Conservation (phyloP, 2,888 invertebrate species). For the Apodemia zela region DNA sequence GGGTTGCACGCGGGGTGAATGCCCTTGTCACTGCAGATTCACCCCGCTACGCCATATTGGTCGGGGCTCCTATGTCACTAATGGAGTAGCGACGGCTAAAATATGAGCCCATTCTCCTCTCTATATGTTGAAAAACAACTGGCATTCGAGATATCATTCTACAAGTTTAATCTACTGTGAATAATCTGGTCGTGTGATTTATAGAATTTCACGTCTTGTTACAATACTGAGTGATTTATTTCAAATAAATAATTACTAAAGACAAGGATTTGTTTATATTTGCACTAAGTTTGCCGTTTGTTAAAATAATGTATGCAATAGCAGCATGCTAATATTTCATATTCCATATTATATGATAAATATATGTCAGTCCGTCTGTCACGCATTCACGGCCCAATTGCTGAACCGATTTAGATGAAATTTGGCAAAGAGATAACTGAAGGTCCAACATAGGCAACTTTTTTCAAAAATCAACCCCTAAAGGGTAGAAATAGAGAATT, state of each 20-base stretch:
- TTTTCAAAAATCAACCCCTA: too few relatives aligned
- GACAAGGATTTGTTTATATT: too few relatives aligned
- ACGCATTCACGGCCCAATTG: too few relatives aligned
- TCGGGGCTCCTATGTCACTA: slow-evolving; percentile 70
- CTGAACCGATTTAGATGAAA: too few relatives aligned
- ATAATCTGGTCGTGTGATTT: slow-evolving; percentile 16
- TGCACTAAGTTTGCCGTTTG: too few relatives aligned
- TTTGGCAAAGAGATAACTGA: too few relatives aligned
- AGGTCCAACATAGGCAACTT: too few relatives aligned
- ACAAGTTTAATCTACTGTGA: slow-evolving; percentile 42
- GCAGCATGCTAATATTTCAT: too few relatives aligned
- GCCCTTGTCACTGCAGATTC: slow-evolving; percentile 77
- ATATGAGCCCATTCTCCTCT: slow-evolving; percentile 66
- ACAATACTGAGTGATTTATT: not conserved
- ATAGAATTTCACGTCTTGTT: not conserved
- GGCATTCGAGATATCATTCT: slow-evolving; percentile 49
- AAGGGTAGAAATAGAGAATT: too few relatives aligned
- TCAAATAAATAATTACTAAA: not conserved
- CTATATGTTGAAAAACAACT: slow-evolving; percentile 61
- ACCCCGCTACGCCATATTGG: slow-evolving; percentile 67
- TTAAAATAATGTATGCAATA: too few relatives aligned
- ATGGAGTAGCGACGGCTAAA: slow-evolving; percentile 71
- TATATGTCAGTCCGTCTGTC: too few relatives aligned
- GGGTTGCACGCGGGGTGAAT: slow-evolving; percentile 74
- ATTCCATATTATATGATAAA: too few relatives aligned